Base-by-base conservation (phyloP, 2,113 vertebrate species). In the Alaudala cheleensis region DNA sequence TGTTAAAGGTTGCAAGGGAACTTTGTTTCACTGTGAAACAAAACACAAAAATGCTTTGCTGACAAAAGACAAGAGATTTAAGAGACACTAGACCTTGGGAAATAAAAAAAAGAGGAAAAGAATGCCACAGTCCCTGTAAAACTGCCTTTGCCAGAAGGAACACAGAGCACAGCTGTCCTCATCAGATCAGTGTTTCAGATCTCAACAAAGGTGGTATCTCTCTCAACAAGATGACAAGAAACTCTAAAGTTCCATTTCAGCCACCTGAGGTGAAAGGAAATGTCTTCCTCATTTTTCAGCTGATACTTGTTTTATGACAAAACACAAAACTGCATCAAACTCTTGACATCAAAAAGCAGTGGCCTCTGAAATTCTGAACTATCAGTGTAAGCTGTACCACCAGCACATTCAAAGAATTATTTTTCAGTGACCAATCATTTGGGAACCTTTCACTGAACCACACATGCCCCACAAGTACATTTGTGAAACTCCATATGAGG, bases 331-430 rank as follows among this genome's bases (percentile, higher is more conserved):
- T 37, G 22, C 7, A 44, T 26, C n/a, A 39, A 87, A 64, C 31
- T 71, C 24, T 62, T 29, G 2, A 23, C 51, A 84, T 31, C 39
- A 71, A 64, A 45, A 86, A 67, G 39, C 34, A 94, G 21, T 3
- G 10, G 44, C 24, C 47, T 51, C 28, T n/a, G 45, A 49, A 91
- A 67, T 67, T 47, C 26, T 37, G 28, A 66, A 64, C n/a, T 62
- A 54, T 25, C 64, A 71, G 19, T 0, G 0, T 44, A 66, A 70
- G 20, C 25, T 31, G 40, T 40, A 70, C 26, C 0, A 0, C 4
- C 33, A 89, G 21, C 17, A 47, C 9, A 60, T 34, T 62, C 40
- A 60, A 81, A 62, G 4, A 84, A 81, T 23, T 88, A 26, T 23
- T 80, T 92, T 69, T 34, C 39, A 77, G 25, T 73, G n/a, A 72